Evolutionary conservation across 2,888 invertebrate genomes (phyloP).

Genomic region (Tetrapedia diversipes): DNA sequence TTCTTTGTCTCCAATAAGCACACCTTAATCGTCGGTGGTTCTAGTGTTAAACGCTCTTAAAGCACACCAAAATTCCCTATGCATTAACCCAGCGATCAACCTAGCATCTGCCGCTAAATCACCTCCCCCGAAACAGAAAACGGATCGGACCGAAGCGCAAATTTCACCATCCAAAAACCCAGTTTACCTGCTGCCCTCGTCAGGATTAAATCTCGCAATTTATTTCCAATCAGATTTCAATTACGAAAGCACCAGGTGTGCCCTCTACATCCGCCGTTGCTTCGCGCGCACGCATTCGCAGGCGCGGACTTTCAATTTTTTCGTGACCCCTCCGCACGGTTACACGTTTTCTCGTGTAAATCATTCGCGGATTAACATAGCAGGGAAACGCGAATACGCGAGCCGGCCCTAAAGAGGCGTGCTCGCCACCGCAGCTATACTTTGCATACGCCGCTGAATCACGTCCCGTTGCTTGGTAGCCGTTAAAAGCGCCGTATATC

Average conservation of each 20-base stretch:
- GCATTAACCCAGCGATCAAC: no score
- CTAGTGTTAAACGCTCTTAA: no score
- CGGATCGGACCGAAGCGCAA: no score
- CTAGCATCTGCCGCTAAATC: no score
- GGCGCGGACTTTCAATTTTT: background rate
- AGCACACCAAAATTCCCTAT: no score
- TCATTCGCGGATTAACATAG: slow-evolving; percentile 59
- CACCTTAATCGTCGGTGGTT: no score
- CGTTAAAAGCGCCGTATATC: slow-evolving; percentile 65
- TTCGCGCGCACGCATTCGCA: no score
- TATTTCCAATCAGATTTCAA: slow-evolving; percentile 7
- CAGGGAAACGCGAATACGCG: slow-evolving; percentile 48
- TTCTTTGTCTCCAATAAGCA: no score
- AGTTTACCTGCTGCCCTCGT: no score
- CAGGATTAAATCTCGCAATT: slow-evolving; percentile 15
- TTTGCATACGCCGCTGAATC: slow-evolving; percentile 56
- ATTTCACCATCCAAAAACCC: no score
- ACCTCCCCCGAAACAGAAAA: no score
- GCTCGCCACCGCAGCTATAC: slow-evolving; percentile 30
- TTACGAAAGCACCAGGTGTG: background rate
- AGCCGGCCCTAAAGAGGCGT: slow-evolving; percentile 52
- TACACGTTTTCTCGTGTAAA: slow-evolving; percentile 50
- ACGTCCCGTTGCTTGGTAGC: slow-evolving; percentile 53
- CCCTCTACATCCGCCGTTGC: background rate
- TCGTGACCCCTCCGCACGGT: background rate